A percentile compares a stretch with the other conserved stretches of the same genome.
These are phyloP conservation scores for Myanophis thanlyinensis DNA, from an alignment of 2,113 vertebrate species.

Conservation along the genomic window DNA sequence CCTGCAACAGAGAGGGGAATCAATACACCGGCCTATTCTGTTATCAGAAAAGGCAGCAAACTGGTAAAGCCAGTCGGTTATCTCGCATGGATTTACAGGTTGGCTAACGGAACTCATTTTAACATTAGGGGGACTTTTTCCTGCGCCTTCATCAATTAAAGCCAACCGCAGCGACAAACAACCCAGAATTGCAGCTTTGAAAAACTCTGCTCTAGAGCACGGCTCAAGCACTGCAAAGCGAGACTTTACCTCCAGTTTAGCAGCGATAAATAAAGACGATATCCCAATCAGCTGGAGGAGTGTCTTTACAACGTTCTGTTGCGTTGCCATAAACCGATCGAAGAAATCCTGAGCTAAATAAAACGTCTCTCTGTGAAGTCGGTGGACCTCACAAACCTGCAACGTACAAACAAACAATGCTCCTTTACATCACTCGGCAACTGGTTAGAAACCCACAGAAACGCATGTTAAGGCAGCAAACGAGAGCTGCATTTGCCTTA, in stretches of 20 bases:
- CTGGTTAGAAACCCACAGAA: neutral
- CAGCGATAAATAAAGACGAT: slow-evolving; percentile 91
- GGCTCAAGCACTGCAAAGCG: no score
- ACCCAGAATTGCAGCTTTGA: neutral
- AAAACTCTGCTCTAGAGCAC: neutral
- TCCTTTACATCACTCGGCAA: neutral
- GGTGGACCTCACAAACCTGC: slow-evolving; percentile 94
- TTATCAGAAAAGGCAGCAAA: neutral
- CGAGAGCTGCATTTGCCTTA: neutral
- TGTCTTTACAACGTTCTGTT: slow-evolving; percentile 86
- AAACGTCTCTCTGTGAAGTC: slow-evolving; percentile 93
- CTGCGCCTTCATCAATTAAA: neutral
- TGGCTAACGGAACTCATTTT: neutral
- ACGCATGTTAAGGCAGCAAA: neutral
- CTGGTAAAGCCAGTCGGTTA: neutral
- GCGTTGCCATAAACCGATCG: slow-evolving; percentile 95
- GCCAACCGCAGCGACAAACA: neutral
- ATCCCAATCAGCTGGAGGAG: slow-evolving; percentile 94
- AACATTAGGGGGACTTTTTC: neutral
- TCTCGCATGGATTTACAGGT: neutral
- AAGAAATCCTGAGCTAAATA: slow-evolving; percentile 96
- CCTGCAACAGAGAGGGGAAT: slow-evolving; percentile 68
- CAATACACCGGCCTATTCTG: neutral
- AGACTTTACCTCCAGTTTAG: slow-evolving; percentile 87
- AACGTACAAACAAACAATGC: neutral